These are phyloP conservation scores for Watsonalla binaria DNA, from an alignment of 2,888 invertebrate species.

Conservation along the genomic window DNA sequence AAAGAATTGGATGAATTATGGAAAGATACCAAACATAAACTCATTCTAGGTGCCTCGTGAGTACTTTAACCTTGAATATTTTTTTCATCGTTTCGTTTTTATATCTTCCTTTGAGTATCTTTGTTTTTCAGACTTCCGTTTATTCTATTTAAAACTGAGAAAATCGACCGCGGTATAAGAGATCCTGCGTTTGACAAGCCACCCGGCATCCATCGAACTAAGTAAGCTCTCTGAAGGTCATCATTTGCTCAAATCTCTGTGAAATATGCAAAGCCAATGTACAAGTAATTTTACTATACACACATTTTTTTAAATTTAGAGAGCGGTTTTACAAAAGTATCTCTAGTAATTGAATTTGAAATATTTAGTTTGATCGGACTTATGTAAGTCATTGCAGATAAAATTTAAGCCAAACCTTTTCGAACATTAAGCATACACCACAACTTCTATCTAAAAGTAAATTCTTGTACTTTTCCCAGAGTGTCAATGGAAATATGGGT, in stretches of 20 bases:
- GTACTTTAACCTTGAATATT: conserved; percentile 19
- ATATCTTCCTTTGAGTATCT: not conserved
- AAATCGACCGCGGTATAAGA: conserved; percentile 56
- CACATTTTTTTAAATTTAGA: not conserved
- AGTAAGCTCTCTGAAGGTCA: conserved; percentile 27
- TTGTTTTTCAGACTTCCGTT: conserved; percentile 57
- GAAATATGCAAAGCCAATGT: too few relatives aligned
- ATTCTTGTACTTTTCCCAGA: conserved; percentile 29
- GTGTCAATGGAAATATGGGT: conserved; percentile 63
- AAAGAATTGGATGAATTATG: conserved; percentile 57
- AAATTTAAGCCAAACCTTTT: too few relatives aligned
- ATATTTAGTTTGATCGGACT: too few relatives aligned
- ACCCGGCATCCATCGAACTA: conserved; percentile 34
- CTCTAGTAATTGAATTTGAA: not conserved
- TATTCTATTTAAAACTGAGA: conserved; percentile 65
- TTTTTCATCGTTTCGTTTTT: not conserved
- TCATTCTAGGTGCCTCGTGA: conserved; percentile 68
- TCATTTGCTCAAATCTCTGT: too few relatives aligned
- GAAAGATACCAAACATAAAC: conserved; percentile 63
- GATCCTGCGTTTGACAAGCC: conserved; percentile 66
- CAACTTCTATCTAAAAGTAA: too few relatives aligned
- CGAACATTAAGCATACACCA: too few relatives aligned
- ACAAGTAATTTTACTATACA: too few relatives aligned
- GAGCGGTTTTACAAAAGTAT: too few relatives aligned
- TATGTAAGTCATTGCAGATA: too few relatives aligned